Conservation (phyloP, 2,888 invertebrate species). For the Deilephila elpenor region DNA sequence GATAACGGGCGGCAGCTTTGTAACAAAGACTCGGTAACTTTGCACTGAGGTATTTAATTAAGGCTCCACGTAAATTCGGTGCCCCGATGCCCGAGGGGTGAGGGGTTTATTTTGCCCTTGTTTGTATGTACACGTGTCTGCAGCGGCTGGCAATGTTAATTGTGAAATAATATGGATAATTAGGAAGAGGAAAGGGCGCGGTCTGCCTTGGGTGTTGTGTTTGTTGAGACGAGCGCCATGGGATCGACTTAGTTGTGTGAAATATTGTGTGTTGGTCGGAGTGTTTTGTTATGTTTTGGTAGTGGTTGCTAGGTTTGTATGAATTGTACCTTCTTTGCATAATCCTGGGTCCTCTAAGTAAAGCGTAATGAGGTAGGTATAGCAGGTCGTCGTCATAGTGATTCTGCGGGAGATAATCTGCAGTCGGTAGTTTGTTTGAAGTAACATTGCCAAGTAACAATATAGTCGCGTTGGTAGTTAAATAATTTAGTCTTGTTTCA, state of each 20-base stretch:
- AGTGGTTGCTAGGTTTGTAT: neutral
- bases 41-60: constrained; percentile 52
- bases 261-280: neutral
- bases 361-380: no score
- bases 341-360: no score
- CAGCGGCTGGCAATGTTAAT: constrained; percentile 10
- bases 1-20: constrained; percentile 33
- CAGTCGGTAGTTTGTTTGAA: no score
- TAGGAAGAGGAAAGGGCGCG: neutral
- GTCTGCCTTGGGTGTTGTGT: neutral
- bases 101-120: neutral
- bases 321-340: neutral
- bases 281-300: no score
- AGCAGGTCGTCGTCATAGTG: no score
- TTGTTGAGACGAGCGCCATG: constrained; percentile 1
- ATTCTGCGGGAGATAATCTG: no score
- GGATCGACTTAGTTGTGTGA: neutral
- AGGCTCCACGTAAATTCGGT: constrained; percentile 39
- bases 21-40: constrained; percentile 36
- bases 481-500: no score
- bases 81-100: neutral
- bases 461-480: no score
- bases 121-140: constrained; percentile 1
- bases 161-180: constrained; percentile 21
- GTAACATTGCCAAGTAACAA: no score